Percentiles rank a stretch among this genome's conserved stretches.
Evolutionary conservation across 2,888 invertebrate species (phyloP).

Genomic region (Cryptocephalus moraei): DNA sequence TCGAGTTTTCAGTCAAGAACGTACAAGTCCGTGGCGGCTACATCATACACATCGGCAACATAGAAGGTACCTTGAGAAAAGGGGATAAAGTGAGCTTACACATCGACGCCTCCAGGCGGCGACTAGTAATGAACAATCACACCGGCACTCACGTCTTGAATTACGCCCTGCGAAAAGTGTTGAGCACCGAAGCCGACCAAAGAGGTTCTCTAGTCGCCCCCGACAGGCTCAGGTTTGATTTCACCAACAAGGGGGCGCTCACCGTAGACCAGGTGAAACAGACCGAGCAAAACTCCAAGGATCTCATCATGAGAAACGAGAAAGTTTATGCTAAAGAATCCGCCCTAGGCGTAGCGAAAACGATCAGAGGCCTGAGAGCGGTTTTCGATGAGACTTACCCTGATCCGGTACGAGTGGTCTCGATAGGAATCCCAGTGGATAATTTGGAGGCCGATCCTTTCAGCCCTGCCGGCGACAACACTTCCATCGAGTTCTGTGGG

Average conservation of each 20-base stretch:
- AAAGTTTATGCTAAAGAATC: conserved; percentile 82
- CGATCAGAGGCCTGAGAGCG: conserved; percentile 84
- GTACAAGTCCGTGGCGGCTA: conserved; percentile 95
- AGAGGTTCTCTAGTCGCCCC: conserved; percentile 96
- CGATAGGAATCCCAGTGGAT: conserved; percentile 83
- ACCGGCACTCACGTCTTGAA: conserved; percentile 96
- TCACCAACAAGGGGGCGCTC: conserved; percentile 90
- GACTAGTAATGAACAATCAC: conserved; percentile 97
- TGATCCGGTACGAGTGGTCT: conserved; percentile 89
- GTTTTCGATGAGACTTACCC: conserved; percentile 99
- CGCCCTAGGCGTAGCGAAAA: conserved; percentile 72
- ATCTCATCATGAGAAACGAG: conserved; percentile 43
- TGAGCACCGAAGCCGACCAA: conserved; percentile 89
- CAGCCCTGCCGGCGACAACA: conserved; percentile 64
- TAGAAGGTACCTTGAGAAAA: conserved; percentile 72
- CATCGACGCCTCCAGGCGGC: conserved; percentile 75
- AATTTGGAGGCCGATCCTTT: conserved; percentile 79
- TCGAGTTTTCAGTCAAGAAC: conserved; percentile 85
- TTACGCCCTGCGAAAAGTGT: conserved; percentile 81
- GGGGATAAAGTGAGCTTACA: conserved; percentile 77
- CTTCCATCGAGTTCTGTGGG: conserved; percentile 98
- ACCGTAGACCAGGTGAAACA: conserved; percentile 77
- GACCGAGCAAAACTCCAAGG: conserved; percentile 70
- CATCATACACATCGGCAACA: conserved; percentile 82
- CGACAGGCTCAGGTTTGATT: conserved; percentile 94